A percentile compares a stretch with the other conserved stretches of the same genome.
Conservation (phyloP, 1,140 invertebrate species). For the Lerema accius region DNA sequence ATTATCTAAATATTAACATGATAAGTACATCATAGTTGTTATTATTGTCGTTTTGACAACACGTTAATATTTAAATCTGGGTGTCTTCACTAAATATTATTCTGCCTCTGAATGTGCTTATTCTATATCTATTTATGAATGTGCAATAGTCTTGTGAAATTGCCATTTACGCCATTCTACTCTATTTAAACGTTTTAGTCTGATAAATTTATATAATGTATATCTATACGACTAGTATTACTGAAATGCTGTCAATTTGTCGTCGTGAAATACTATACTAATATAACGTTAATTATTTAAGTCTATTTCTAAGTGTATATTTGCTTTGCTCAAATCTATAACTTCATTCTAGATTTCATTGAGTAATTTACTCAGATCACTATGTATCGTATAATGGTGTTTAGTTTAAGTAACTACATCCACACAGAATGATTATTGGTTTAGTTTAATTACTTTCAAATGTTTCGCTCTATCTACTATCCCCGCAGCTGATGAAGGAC, state of each 20-base stretch:
- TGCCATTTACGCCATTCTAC: conserved; percentile 32
- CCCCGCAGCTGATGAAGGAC: too few species aligned
- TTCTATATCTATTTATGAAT: conserved; percentile 31
- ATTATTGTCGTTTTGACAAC: conserved; percentile 37
- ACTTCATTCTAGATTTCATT: conserved; percentile 10
- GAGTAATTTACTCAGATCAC: conserved; percentile 12
- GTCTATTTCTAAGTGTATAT: conserved; percentile 30
- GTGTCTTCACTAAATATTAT: conserved; percentile 38
- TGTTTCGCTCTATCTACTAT: too few species aligned
- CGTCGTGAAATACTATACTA: conserved; percentile 65
- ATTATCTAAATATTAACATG: background rate
- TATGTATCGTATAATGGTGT: background rate
- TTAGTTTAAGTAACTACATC: background rate
- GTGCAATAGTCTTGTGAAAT: conserved; percentile 34
- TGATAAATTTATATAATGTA: conserved; percentile 37
- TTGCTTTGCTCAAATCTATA: conserved; percentile 37
- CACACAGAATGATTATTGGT: background rate
- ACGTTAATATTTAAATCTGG: conserved; percentile 38
- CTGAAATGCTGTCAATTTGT: conserved; percentile 76
- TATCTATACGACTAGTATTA: conserved; percentile 61
- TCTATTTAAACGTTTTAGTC: conserved; percentile 29
- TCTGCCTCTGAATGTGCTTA: conserved; percentile 42
- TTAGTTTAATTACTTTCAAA: too few species aligned
- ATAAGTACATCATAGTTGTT: conserved; percentile 25
- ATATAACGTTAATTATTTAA: conserved; percentile 38